Evolutionary conservation across 2,888 invertebrate species (phyloP), one percentile per base, ranked within the genome.

Genomic region (Cryptocephalus moraei): DNA sequence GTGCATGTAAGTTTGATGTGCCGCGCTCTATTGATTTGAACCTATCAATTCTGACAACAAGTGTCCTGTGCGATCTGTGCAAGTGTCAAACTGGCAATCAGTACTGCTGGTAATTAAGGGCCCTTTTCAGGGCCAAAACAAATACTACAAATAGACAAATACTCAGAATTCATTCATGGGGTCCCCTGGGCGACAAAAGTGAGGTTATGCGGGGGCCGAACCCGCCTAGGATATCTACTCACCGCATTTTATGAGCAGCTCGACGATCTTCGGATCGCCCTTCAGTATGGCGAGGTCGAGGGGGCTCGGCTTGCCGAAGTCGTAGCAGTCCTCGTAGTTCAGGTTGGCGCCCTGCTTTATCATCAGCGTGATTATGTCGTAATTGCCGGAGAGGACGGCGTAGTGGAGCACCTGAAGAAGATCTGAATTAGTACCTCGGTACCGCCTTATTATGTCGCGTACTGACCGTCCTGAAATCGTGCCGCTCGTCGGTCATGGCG

Each of bases 211-310:
- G n/a, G n/a, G n/a, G n/a, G n/a, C n/a, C n/a, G n/a, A 11, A 32
- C 11, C 31, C 14, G 9, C n/a, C n/a, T n/a, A n/a, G n/a, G 9
- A n/a, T 40, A 13, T 39, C 12, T 9, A 42, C 47, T 51, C 65
- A 85, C 86, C 86, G 61, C 82, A 80, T 58, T 74, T 67, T 9
- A 88, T 70, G n/a, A 88, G 75, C 70, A 84, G 74, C 53, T 79
- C 76, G 8, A 88, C 79, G 65, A 88, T 79, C 4, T 77, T 71
- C 0, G 84, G 80, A 60, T 89, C 88, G 10, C 88, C 89, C 67
- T 86, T 85, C 47, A 91, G 68, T 45, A 93, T 87, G 1, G 92
- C 89, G 53, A 91, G 75, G 68, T 93, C 91, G 39, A 94, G 71
- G 0, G 91, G 86, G 44, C 87, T 85, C 3, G 73, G 71, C 72